Percentiles rank a stretch among this genome's conserved stretches.
These are phyloP conservation scores for Colostygia pectinataria DNA, from an alignment of 2,888 invertebrate genomes.

Conservation along the genomic window DNA sequence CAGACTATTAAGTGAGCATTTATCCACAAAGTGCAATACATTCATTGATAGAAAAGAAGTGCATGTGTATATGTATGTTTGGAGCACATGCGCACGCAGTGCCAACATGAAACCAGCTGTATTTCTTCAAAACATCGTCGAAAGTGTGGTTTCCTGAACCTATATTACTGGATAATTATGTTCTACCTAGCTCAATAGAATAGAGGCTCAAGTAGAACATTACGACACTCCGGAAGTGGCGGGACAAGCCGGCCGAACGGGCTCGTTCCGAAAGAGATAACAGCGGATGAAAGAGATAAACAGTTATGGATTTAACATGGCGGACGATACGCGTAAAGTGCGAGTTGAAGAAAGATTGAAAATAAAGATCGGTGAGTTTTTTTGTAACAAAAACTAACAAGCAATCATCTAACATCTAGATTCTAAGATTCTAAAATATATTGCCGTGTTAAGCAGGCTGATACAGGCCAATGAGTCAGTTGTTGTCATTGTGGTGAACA, in stretches of 20 bases:
- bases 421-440: not conserved
- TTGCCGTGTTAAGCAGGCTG: not conserved
- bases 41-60: constrained; percentile 75
- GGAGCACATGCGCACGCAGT: constrained; percentile 78
- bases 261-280: constrained; percentile 83
- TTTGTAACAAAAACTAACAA: constrained; percentile 32
- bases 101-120: constrained; percentile 53
- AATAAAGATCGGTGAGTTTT: constrained; percentile 95
- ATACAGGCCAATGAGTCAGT: constrained; percentile 38
- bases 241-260: constrained; percentile 79
- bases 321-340: constrained; percentile 94
- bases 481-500: constrained; percentile 76
- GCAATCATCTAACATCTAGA: constrained; percentile 16
- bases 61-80: constrained; percentile 61
- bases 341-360: constrained; percentile 96
- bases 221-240: constrained; percentile 83
- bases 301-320: constrained; percentile 95
- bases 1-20: constrained; percentile 42
- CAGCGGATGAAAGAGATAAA: constrained; percentile 83
- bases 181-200: constrained; percentile 52
- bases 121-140: constrained; percentile 44
- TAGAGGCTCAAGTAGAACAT: constrained; percentile 77
- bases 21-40: constrained; percentile 64
- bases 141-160: constrained; percentile 54
- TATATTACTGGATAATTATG: constrained; percentile 52